phyloP scores from a whole-genome alignment of 2,113 vertebrate species.

The Struthidea cinerea region DNA sequence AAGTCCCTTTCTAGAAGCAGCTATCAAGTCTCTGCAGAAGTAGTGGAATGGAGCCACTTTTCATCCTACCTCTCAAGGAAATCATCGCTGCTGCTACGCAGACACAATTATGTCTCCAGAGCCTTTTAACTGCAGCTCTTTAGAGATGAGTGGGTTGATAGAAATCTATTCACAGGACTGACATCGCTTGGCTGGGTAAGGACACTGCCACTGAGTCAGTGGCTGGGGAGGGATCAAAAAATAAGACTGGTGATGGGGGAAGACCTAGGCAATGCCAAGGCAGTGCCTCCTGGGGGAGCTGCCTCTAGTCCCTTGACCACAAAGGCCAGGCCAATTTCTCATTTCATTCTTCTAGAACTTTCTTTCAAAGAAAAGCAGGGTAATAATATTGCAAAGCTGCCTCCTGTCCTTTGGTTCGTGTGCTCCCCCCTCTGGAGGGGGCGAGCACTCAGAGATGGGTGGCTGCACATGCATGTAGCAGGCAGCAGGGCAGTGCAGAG shows the following conservation, averaged over 20 bases:
- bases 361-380: not conserved
- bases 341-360: not conserved
- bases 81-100: not conserved
- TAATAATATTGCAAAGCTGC: not conserved
- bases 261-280: not conserved
- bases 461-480: not conserved
- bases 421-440: not conserved
- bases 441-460: not conserved
- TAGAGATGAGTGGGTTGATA: constrained; percentile 35
- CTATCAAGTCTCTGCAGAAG: constrained; percentile 8
- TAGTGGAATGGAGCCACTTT: constrained; percentile 1
- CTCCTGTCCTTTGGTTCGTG: not conserved
- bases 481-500: not conserved
- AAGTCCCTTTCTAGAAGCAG: constrained; percentile 16
- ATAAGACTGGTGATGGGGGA: not conserved
- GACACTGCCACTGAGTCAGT: not conserved
- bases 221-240: not conserved
- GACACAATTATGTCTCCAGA: constrained; percentile 34
- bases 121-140: constrained; percentile 32
- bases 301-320: not conserved
- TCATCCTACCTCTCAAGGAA: constrained; percentile 21
- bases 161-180: constrained; percentile 23
- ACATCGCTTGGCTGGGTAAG: not conserved
- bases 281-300: not conserved
- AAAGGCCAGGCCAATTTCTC: not conserved